Evolutionary conservation across 2,888 invertebrate species (phyloP).

Genomic region (Tineola bisselliella): DNA sequence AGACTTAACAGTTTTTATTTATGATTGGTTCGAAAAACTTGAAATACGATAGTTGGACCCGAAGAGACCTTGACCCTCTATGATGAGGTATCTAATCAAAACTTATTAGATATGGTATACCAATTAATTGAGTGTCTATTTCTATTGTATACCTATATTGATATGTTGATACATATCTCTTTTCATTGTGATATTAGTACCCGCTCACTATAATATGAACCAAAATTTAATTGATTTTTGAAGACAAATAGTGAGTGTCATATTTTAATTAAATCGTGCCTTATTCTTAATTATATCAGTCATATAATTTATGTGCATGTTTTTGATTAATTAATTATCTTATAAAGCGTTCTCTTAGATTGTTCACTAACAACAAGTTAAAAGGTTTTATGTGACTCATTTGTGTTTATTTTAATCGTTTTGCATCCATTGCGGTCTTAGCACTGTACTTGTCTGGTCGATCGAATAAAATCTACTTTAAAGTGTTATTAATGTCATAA

Average conservation of each 20-base stretch:
- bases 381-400: too few relatives aligned
- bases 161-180: not conserved
- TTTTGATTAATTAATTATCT: too few relatives aligned
- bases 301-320: not conserved
- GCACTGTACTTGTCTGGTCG: too few relatives aligned
- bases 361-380: too few relatives aligned
- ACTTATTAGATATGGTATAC: not conserved
- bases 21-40: conserved; percentile 6
- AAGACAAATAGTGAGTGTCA: not conserved
- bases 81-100: not conserved
- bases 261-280: not conserved
- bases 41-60: not conserved
- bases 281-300: not conserved
- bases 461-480: too few relatives aligned
- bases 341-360: too few relatives aligned
- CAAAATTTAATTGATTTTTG: not conserved
- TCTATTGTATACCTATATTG: not conserved
- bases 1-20: not conserved
- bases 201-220: not conserved
- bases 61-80: not conserved
- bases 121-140: not conserved
- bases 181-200: not conserved
- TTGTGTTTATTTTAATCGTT: too few relatives aligned
- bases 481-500: too few relatives aligned
- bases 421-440: too few relatives aligned